Evolutionary conservation across 2,888 invertebrate species (phyloP), one percentile per base, ranked within the genome.

Genomic region (Tetheella fluctuosa): DNA sequence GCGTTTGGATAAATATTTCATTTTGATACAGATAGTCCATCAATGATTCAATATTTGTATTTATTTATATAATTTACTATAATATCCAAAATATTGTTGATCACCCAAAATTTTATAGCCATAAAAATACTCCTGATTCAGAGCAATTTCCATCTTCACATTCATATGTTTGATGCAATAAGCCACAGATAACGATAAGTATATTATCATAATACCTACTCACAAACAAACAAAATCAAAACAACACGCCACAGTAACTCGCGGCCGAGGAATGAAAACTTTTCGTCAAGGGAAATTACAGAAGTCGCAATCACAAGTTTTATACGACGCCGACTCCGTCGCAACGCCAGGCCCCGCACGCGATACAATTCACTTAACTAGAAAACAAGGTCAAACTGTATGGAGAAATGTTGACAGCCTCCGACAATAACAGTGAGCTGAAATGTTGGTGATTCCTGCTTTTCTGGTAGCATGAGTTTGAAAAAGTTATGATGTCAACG

Each of bases 211-310:
- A n/a, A 30, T 30, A 30, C 30, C 5, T 52, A 25, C 54, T 23
- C 13, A 55, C 55, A 55, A 1, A 23, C 7, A 55, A 55, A 55
- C 37, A 34, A 55, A 13, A 23, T 20, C 63, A 55, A 53, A 63
- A 53, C 59, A 62, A 1, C 56, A 48, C 52, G 58, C 55, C 59
- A 56, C 34, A 42, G 25, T 64, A 65, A 66, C 68, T 63, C 64
- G 59, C 65, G 63, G 62, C 62, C 61, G 59, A 61, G 65, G 62
- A 76, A 76, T 73, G 76, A 75, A 78, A 82, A 85, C 73, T 84
- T 81, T 76, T 74, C 83, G 83, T 70, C 85, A 62, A 67, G 85
- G 86, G 86, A 86, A 85, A 86, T 85, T 80, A 84, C 79, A 64
- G 62, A 77, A 80, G 76, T 76, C 80, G 75, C 81, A 80, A 81